Evolutionary conservation across 2,888 invertebrate genomes (phyloP).

Genomic region (Synergus umbraculus): DNA sequence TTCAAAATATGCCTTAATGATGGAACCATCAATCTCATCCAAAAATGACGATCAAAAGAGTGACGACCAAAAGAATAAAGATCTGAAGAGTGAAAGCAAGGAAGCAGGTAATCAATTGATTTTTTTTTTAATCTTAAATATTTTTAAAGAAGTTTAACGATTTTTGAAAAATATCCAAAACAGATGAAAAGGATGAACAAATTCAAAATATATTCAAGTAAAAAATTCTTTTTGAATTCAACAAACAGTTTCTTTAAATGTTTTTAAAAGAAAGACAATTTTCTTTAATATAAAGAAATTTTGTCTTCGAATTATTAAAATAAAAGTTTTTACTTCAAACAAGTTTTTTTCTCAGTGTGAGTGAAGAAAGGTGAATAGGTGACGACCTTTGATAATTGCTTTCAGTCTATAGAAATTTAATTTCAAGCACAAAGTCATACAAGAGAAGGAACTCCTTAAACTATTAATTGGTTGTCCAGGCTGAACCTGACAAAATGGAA

Average conservation of each 20-base stretch:
- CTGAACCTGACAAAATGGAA: slow-evolving; percentile 4
- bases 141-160: background rate
- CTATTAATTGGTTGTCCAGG: slow-evolving; percentile 21
- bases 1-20: background rate
- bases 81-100: background rate
- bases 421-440: background rate
- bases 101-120: background rate
- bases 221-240: no score
- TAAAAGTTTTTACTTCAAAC: no score
- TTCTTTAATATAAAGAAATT: no score
- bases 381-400: no score
- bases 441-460: slow-evolving; percentile 4
- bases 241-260: no score
- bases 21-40: background rate
- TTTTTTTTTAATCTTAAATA: background rate
- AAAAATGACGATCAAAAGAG: background rate
- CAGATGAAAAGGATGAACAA: no score
- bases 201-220: background rate
- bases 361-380: no score
- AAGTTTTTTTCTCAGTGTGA: no score
- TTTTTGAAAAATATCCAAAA: background rate
- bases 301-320: no score
- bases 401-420: background rate
- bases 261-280: no score
- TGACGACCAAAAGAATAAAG: background rate